These are phyloP conservation scores for Enteromius viviparus DNA, from an alignment of 2,797 vertebrate species.

Conservation along the genomic window DNA sequence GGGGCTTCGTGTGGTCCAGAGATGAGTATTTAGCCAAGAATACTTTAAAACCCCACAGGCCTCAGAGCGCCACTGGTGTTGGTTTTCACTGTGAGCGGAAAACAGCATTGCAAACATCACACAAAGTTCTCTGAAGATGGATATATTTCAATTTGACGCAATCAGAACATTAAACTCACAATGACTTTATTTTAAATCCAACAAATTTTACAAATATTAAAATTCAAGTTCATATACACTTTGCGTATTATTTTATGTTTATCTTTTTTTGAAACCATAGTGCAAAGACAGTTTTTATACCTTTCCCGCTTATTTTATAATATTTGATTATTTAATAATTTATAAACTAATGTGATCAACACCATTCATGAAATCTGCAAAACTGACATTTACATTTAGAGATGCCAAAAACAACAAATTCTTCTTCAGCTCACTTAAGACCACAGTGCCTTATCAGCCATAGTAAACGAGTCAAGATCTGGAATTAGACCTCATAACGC, in stretches of 20 bases:
- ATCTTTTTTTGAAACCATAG: not conserved
- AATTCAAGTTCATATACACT: not conserved
- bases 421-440: not conserved
- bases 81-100: conserved; percentile 39
- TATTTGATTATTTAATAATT: not conserved
- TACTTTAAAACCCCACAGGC: conserved; percentile 46
- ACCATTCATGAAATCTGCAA: not conserved
- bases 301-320: not conserved
- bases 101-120: conserved; percentile 30
- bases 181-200: not conserved
- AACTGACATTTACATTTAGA: not conserved
- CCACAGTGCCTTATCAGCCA: not conserved
- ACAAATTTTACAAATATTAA: not conserved
- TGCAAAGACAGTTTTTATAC: not conserved
- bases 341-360: not conserved
- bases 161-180: not conserved
- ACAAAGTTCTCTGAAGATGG: not conserved
- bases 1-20: conserved; percentile 40
- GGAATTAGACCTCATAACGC: conserved; percentile 7
- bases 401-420: not conserved
- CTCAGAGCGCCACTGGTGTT: conserved; percentile 37
- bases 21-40: conserved; percentile 51
- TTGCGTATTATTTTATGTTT: not conserved
- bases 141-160: not conserved
- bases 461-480: conserved; percentile 37